phyloP scores from a whole-genome alignment of 2,113 vertebrate genomes.

The Neodontobutis hainanensis region DNA sequence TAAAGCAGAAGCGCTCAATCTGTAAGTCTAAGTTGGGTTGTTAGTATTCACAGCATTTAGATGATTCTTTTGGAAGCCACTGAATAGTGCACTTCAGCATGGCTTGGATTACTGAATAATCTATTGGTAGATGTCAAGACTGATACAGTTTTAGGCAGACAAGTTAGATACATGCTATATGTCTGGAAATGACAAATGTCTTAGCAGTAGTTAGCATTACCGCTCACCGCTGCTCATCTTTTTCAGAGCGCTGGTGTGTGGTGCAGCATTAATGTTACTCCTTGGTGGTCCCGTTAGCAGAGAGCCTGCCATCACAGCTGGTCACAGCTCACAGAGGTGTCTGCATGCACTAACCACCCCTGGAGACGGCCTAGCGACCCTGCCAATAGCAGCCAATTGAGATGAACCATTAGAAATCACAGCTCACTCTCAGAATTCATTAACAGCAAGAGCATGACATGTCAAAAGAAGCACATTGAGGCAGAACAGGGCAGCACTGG shows the following conservation, averaged over 20 bases:
- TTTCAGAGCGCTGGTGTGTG: not conserved
- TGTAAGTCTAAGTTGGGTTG: not conserved
- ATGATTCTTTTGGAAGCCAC: not conserved
- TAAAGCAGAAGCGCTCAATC: too few species aligned
- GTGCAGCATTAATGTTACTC: slow-evolving; percentile 3
- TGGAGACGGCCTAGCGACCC: slow-evolving; percentile 73
- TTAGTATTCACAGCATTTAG: not conserved
- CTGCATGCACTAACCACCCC: slow-evolving; percentile 50
- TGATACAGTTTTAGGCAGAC: too few species aligned
- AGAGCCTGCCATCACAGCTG: slow-evolving; percentile 38
- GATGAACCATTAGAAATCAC: slow-evolving; percentile 80
- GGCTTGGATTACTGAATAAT: too few species aligned
- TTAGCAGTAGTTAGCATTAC: not conserved
- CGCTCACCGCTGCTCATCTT: not conserved
- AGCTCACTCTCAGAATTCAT: slow-evolving; percentile 77
- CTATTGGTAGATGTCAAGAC: too few species aligned
- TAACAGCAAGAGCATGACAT: slow-evolving; percentile 71
- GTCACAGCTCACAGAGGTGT: slow-evolving; percentile 49
- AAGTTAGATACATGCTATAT: too few species aligned
- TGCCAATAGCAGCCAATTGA: slow-evolving; percentile 77
- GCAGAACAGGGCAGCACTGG: slow-evolving; percentile 43
- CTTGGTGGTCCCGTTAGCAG: not conserved
- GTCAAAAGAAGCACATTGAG: slow-evolving; percentile 69
- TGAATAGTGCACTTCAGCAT: too few species aligned
- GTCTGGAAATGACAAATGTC: too few species aligned